Conservation (phyloP, 2,797 vertebrate genomes). For the Brachyalestes nurse region DNA sequence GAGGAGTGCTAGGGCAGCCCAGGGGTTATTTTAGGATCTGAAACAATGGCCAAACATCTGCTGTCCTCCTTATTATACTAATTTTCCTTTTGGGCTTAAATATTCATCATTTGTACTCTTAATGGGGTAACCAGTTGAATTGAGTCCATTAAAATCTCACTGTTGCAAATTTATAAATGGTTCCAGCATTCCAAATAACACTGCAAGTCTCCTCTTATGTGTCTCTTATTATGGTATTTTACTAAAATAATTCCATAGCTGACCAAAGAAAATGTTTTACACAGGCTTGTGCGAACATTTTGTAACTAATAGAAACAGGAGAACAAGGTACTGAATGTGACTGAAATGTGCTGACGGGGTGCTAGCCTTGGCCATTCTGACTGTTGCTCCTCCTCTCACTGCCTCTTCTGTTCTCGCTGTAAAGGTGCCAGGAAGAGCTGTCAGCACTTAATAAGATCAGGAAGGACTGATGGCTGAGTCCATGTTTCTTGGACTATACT, state of each 20-base stretch:
- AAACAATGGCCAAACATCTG: conserved; percentile 14
- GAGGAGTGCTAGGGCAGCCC: conserved; percentile 13
- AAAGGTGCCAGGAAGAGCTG: background rate
- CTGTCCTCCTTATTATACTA: background rate
- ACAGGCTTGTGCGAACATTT: background rate
- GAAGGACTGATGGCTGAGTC: conserved; percentile 25
- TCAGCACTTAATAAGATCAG: conserved; percentile 39
- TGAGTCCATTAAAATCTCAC: background rate
- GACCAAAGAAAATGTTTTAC: background rate
- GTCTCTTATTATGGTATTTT: background rate
- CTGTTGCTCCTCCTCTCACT: background rate
- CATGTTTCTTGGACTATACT: conserved; percentile 29
- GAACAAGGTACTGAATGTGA: background rate
- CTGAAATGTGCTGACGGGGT: background rate
- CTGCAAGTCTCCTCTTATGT: background rate
- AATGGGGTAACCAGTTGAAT: background rate
- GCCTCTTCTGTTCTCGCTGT: background rate
- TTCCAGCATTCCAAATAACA: background rate
- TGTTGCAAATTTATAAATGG: background rate
- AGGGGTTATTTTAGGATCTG: conserved; percentile 40
- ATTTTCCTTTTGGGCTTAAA: background rate
- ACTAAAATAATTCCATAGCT: background rate
- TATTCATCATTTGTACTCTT: background rate
- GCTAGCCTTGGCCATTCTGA: background rate
- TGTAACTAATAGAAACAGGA: background rate